A percentile compares a stretch with the other conserved stretches of the same genome.
phyloP scores from a whole-genome alignment of 2,888 invertebrate species.

The Auanema freiburgensis region DNA sequence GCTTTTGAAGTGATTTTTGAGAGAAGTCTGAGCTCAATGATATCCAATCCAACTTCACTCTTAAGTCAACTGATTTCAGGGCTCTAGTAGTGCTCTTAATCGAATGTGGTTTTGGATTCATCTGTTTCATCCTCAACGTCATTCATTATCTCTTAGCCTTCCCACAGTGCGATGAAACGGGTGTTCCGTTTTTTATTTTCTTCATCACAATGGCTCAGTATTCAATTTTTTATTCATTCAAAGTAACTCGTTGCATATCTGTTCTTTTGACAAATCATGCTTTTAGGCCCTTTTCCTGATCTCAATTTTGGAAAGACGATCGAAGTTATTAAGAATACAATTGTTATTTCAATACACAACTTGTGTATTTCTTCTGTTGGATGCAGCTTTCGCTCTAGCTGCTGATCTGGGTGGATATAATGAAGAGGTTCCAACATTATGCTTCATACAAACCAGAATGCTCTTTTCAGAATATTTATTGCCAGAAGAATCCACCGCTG shows the following conservation, averaged over 20 bases:
- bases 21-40: not conserved
- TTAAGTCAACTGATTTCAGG: slow-evolving; percentile 37
- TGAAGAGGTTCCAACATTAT: slow-evolving; percentile 39
- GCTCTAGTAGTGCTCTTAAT: slow-evolving; percentile 58
- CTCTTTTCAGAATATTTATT: slow-evolving; percentile 29
- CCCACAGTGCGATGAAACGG: slow-evolving; percentile 42
- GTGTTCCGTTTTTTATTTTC: slow-evolving; percentile 53
- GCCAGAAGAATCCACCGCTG: slow-evolving; percentile 50
- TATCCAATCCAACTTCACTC: not conserved
- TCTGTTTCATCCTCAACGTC: slow-evolving; percentile 54
- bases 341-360: slow-evolving; percentile 62
- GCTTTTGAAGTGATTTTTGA: not conserved
- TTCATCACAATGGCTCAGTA: slow-evolving; percentile 55
- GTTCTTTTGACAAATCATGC: not conserved
- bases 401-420: slow-evolving; percentile 63
- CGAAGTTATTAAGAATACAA: slow-evolving; percentile 56
- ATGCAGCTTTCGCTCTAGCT: slow-evolving; percentile 60
- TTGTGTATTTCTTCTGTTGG: slow-evolving; percentile 62
- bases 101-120: slow-evolving; percentile 49
- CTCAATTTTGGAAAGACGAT: slow-evolving; percentile 52
- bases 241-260: slow-evolving; percentile 34
- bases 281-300: slow-evolving; percentile 59
- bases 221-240: slow-evolving; percentile 59
- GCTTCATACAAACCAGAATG: not conserved
- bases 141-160: slow-evolving; percentile 56